Evolutionary conservation across 2,113 vertebrate genomes (phyloP), one percentile per base, ranked within the genome.

Genomic region (Elanus axillaris): DNA sequence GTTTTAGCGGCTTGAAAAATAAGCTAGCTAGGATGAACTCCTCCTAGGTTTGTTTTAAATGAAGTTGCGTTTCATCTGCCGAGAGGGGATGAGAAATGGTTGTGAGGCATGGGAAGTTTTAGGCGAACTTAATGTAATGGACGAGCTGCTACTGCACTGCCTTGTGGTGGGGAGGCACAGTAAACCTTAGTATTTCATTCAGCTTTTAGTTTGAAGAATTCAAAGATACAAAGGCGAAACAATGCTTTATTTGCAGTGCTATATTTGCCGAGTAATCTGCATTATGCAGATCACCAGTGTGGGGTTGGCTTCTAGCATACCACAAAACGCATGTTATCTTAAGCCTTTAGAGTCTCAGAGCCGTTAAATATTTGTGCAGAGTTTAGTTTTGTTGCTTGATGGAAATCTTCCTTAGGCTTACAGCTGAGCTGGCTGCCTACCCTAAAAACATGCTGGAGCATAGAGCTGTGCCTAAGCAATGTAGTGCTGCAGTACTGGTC

Each of bases 71-170:
- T 91, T 90, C 47, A 59, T 92, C 95, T 90, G 78, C 94, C 18
- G 52, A 38, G 91, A 87, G 72, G 63, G 91, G 27, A 72, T 94
- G 86, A 71, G 94, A 88, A 76, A 91, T 68, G 82, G 56, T 86
- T 78, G 91, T 48, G 92, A 94, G 84, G 88, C 94, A 76, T 94
- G 97, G 95, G 97, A 97, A 98, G 97, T 96, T 98, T 76, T 36
- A 93, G 96, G 36, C 43, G 27, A 98, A 98, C 96, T 98, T 98
- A 94, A 96, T 29, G 94, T 94, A 93, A 97, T 78, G 87, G 78
- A 60, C n/a, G 53, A 98, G 96, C 96, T 97, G 92, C 83, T 97
- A 14, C 64, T 29, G 45, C 86, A 53, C 79, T 75, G 59, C 29
- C 32, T 90, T 90, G 81, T 66, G 94, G 63, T 81, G 66, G 42